Conservation (phyloP, 2,113 vertebrate genomes). For the Scartelaos histophorus region DNA sequence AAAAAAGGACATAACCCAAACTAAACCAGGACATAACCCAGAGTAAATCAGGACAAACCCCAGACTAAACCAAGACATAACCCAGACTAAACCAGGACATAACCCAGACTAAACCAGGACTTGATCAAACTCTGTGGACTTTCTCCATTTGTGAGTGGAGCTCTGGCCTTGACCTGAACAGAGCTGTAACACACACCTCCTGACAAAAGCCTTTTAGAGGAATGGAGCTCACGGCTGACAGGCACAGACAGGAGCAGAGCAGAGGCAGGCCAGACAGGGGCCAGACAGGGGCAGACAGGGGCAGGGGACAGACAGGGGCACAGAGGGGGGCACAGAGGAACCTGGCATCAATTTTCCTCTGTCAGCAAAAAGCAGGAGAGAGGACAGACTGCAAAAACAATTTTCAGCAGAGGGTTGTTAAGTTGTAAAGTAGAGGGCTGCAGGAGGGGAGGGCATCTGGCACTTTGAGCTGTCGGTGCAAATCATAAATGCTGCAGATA, state of each 20-base stretch:
- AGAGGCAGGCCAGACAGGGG: too few species aligned
- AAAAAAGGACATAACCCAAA: neutral
- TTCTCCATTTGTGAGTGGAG: neutral
- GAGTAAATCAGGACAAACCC: neutral
- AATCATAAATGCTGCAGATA: too few species aligned
- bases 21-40: neutral
- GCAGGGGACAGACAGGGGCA: neutral
- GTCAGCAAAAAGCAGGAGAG: conserved; percentile 16
- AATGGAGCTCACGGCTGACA: conserved; percentile 51
- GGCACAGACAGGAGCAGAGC: conserved; percentile 8
- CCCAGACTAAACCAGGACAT: neutral
- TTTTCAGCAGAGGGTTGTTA: neutral
- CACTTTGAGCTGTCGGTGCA: neutral
- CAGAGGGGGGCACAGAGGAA: conserved; percentile 30
- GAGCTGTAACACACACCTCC: conserved; percentile 17
- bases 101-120: neutral
- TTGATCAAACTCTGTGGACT: neutral
- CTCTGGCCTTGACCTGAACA: neutral
- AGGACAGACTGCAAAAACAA: neutral
- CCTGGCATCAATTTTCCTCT: conserved; percentile 14
- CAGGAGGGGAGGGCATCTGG: neutral
- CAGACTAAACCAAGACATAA: neutral
- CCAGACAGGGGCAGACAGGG: conserved; percentile 30
- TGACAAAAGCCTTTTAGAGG: conserved; percentile 29
- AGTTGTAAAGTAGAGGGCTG: neutral